Evolutionary conservation across 2,888 invertebrate genomes (phyloP), one percentile per base, ranked within the genome.

Genomic region (Synanthedon tipuliformis): DNA sequence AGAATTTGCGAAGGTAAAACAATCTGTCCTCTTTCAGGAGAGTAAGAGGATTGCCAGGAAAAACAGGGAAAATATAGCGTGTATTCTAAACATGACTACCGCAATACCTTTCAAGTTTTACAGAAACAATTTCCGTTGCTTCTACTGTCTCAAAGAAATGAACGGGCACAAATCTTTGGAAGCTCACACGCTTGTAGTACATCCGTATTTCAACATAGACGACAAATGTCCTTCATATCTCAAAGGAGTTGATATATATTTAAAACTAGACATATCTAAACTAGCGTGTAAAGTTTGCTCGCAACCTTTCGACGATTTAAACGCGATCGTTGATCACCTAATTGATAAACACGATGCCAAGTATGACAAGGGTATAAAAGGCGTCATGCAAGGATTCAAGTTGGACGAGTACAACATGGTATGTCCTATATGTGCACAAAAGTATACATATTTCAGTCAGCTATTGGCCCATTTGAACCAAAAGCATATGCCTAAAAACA

Each of bases 61-160:
- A 41, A 52, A 51, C 53, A 15, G 59, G 8, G 55, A 56, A 34
- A 69, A 65, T 49, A 61, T 71, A 11, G 58, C 62, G 5, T 58
- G 55, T 12, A 56, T 69, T 11, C 52, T 69, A 1, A 67, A 66
- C 50, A 65, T 65, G 61, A 63, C 65, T 0, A 73, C 68, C 1
- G 70, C 66, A 0, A 53, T 71, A 18, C 76, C 73, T 1, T 76
- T 76, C 27, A 70, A 69, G n/a, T 71, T 64, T 50, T 69, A 63
- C 51, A 66, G 64, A 56, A 69, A 68, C 52, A 60, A 61, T 54
- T 75, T 71, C 50, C 60, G 66, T 11, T 75, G 74, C 53, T 71
- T 73, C 52, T 68, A 69, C 50, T 75, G 75, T 51, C 59, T 66
- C 0, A 62, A 65, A 55, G 63, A 64, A 55, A 68, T 64, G 34